phyloP scores from a whole-genome alignment of 2,797 vertebrate species.

The Muscicapa comitata region DNA sequence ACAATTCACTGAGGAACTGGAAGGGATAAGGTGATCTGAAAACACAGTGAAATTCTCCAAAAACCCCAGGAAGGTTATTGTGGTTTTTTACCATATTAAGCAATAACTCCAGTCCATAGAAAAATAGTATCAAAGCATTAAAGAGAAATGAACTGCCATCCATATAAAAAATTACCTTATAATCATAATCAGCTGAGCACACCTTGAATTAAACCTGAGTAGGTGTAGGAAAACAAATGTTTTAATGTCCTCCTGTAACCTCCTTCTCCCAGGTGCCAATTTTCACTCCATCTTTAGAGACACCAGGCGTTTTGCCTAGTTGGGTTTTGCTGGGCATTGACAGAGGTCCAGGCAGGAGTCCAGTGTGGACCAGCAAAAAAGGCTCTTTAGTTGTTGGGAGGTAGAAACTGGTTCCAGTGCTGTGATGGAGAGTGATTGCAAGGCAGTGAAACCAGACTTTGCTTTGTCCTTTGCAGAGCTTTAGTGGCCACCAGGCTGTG shows the following conservation, averaged over 20 bases:
- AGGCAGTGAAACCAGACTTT: not conserved
- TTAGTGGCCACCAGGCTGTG: not conserved
- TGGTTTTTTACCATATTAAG: not conserved
- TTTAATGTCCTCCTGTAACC: not conserved
- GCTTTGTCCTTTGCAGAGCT: not conserved
- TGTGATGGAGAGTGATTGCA: not conserved
- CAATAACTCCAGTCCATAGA: not conserved
- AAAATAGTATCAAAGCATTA: not conserved
- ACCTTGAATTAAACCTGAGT: not conserved
- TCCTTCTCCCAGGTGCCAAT: not conserved
- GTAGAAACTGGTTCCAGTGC: not conserved
- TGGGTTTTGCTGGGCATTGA: not conserved
- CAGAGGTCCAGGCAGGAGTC: not conserved
- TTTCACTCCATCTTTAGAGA: not conserved
- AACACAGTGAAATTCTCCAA: not conserved
- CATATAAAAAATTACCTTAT: not conserved
- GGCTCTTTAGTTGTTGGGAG: not conserved
- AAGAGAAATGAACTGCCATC: not conserved
- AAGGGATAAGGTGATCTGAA: conserved; percentile 44
- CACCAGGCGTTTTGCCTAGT: not conserved
- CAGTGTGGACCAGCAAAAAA: not conserved
- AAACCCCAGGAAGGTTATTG: not conserved
- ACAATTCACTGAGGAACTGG: conserved; percentile 23
- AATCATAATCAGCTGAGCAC: not conserved
- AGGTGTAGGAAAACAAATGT: not conserved